Base-by-base conservation (phyloP, 2,113 vertebrate species). In the Lepus timidus region DNA sequence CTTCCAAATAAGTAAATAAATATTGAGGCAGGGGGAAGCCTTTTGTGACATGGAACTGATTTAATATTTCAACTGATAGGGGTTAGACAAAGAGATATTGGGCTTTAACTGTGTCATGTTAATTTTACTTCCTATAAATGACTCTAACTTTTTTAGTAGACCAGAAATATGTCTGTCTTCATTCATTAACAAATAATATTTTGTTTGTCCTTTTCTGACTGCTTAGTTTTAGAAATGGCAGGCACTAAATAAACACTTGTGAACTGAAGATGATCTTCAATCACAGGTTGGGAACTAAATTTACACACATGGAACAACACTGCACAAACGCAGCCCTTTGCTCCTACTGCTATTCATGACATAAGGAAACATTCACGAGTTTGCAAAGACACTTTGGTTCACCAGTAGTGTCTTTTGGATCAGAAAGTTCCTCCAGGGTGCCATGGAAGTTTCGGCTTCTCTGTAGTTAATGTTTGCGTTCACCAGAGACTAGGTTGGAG, bases 361-460 rank as follows among this genome's bases (percentile, higher is more conserved):
- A 95, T 67, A 68, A 93, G 76, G 82, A 96, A 92, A 90, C 0
- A 6, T 90, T 96, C 19, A n/a, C 81, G 95, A 93, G 71, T 94
- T 90, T 61, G n/a, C 61, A 90, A 13, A 86, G 92, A 95, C 92
- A 86, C 9, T 88, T 93, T 80, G 81, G 71, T 95, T 96, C 93
- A 62, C 71, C 84, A 76, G 70, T 71, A 87, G 84, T 93, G 76
- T 94, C 92, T 93, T 95, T 94, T 62, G 82, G 92, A 95, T 97
- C 85, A 96, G 83, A 96, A 96, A 73, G 49, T 88, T 95, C 65
- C 96, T 96, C 83, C 71, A 86, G 96, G 83, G 94, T 89, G 92
- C 97, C 93, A 64, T 84, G 95, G 94, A 92, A 79, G 52, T 92
- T 96, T 97, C 90, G 96, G 36, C 89, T 94, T 95, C 71, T 95